Evolutionary conservation across 2,797 vertebrate species (phyloP).

Genomic region (Graptemys geographica): DNA sequence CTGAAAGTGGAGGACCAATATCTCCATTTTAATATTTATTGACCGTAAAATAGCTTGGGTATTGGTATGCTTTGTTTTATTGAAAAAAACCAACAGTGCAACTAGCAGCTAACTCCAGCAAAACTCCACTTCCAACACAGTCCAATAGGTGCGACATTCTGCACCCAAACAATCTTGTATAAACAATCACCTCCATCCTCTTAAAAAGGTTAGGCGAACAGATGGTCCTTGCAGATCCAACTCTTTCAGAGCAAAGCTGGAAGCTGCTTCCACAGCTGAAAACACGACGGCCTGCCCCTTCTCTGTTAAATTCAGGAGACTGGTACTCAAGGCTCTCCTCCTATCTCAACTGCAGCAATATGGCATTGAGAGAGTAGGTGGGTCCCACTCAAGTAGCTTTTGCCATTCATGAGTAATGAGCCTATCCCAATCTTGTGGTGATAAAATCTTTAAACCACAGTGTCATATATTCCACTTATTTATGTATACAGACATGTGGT

Average conservation of each 20-base stretch:
- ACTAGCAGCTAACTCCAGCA: fast-evolving
- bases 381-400: not conserved
- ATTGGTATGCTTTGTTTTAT: not conserved
- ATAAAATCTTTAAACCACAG: not conserved
- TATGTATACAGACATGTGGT: not conserved
- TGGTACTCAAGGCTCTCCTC: not conserved
- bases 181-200: not conserved
- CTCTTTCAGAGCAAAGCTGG: not conserved
- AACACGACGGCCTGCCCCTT: not conserved
- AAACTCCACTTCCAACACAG: fast-evolving
- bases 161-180: not conserved
- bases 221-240: not conserved
- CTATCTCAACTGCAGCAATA: not conserved
- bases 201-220: not conserved
- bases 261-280: not conserved
- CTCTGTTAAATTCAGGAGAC: not conserved
- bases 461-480: not conserved
- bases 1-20: not conserved
- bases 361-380: not conserved
- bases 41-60: not conserved
- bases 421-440: not conserved
- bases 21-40: not conserved
- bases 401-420: not conserved
- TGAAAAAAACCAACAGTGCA: not conserved
- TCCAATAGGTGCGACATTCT: not conserved